Conservation (phyloP, 2,888 invertebrate genomes). For the Microdon myrmicae region DNA sequence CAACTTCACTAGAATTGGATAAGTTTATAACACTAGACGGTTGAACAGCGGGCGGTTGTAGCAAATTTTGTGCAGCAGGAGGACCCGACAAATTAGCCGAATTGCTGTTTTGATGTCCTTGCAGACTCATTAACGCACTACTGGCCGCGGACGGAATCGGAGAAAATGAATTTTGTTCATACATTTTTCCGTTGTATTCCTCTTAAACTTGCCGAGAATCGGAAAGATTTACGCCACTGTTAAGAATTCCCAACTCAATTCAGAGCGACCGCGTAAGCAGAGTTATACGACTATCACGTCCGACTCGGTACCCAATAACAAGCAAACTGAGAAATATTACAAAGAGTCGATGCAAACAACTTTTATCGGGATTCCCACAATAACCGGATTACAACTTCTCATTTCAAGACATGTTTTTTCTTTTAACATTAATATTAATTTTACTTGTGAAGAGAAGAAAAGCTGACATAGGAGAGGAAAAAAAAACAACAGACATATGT, state of each 20-base stretch:
- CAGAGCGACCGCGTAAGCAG: too few relatives aligned
- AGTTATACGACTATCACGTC: too few relatives aligned
- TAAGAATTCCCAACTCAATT: too few relatives aligned
- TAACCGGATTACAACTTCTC: conserved; percentile 24
- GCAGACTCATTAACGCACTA: conserved; percentile 58
- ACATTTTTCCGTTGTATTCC: conserved; percentile 53
- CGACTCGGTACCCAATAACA: conserved; percentile 30
- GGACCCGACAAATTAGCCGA: conserved; percentile 52
- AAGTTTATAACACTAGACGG: conserved; percentile 67
- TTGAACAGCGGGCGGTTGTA: conserved; percentile 60
- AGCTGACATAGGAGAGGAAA: too few relatives aligned
- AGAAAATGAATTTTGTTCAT: conserved; percentile 52
- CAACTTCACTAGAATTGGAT: conserved; percentile 68
- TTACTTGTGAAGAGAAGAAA: too few relatives aligned
- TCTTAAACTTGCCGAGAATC: too few relatives aligned
- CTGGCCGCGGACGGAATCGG: conserved; percentile 56
- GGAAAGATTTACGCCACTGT: too few relatives aligned
- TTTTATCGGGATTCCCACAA: conserved; percentile 45
- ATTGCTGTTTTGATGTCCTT: conserved; percentile 55
- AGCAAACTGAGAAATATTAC: conserved; percentile 33
- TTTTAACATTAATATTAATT: too few relatives aligned
- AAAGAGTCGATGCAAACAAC: conserved; percentile 28
- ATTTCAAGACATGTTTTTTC: too few relatives aligned
- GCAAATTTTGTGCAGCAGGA: conserved; percentile 57
- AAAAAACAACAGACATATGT: too few relatives aligned